Evolutionary conservation across 2,888 invertebrate species (phyloP), one percentile per base, ranked within the genome.

Genomic region (Troides oblongomaculatus): DNA sequence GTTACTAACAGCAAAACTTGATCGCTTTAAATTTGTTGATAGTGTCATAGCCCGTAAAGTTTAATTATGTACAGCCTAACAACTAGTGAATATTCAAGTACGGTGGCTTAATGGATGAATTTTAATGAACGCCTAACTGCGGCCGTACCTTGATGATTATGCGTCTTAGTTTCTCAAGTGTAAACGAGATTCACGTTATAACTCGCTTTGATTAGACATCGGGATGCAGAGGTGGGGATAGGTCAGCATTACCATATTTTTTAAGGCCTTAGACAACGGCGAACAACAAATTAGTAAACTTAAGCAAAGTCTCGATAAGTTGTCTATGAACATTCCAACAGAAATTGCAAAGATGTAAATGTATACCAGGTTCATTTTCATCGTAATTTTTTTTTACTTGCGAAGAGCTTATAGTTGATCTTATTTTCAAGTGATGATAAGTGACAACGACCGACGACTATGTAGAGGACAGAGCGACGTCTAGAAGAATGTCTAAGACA

Each of bases 61-160:
- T 69, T 69, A 62, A 69, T 69, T 62, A 69, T 69, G 61, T 62
- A 69, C 69, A 43, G 64, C 60, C 64, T 58, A 69, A 64, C 64
- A 69, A 69, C 39, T 69, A 65, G 56, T 69, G 69, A 69, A 69
- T 69, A 69, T 65, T 69, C 69, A 65, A 58, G 43, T 23, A 17
- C 23, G 46, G 61, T 43, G 65, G 69, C 56, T 65, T 62, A 62
- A 65, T 69, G 62, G 58, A 58, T 69, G 65, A 69, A 69, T 66
- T 69, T 69, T 69, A 69, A 65, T 69, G 69, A 69, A 65, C 57
- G 21, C 57, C 62, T 25, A 65, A 61, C 69, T 69, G 63, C 59
- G 25, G 30, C 59, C 59, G 64, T 46, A 68, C 69, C 69, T 69
- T 57, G 30, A 65, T 57, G 61, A 62, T 63, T 59, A 66, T 66